Conservation (phyloP, 1,140 invertebrate species). For the Drosophila obscura region DNA sequence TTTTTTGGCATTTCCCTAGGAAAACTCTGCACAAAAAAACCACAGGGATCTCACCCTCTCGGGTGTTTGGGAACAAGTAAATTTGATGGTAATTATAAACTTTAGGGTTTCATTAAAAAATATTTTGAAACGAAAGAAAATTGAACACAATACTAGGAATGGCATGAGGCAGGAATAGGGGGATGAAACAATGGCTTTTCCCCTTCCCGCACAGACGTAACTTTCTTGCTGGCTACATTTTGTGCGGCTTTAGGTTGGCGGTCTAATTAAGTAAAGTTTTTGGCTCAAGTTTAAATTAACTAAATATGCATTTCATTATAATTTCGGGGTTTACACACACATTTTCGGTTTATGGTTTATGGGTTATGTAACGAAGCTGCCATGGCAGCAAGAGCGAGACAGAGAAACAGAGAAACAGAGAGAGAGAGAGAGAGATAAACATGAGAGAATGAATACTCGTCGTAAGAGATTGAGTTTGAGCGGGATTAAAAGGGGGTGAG, state of each 20-base stretch:
- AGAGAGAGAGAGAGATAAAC: background rate
- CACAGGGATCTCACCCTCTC: no score
- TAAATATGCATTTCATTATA: conserved; percentile 76
- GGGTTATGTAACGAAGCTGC: conserved; percentile 3
- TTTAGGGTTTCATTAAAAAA: conserved; percentile 72
- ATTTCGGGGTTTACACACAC: conserved; percentile 4
- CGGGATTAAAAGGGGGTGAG: background rate
- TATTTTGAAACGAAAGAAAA: conserved; percentile 46
- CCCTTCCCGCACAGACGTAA: background rate
- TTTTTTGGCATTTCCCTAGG: conserved; percentile 30
- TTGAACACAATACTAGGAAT: conserved; percentile 20
- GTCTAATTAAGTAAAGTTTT: conserved; percentile 75
- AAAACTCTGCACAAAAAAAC: conserved; percentile 45
- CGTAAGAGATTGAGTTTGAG: conserved; percentile 1
- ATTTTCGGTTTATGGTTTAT: conserved; percentile 37
- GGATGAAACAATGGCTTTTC: conserved; percentile 19
- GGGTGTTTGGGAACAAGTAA: conserved; percentile 47
- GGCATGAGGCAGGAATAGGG: background rate
- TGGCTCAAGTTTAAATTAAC: conserved; percentile 65
- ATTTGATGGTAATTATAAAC: conserved; percentile 80
- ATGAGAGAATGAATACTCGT: background rate
- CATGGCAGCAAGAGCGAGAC: background rate
- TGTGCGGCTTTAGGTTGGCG: conserved; percentile 59
- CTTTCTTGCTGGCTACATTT: conserved; percentile 30
- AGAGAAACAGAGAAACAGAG: background rate